Base-by-base conservation (phyloP, 2,888 invertebrate species). In the Bugulina stolonifera region DNA sequence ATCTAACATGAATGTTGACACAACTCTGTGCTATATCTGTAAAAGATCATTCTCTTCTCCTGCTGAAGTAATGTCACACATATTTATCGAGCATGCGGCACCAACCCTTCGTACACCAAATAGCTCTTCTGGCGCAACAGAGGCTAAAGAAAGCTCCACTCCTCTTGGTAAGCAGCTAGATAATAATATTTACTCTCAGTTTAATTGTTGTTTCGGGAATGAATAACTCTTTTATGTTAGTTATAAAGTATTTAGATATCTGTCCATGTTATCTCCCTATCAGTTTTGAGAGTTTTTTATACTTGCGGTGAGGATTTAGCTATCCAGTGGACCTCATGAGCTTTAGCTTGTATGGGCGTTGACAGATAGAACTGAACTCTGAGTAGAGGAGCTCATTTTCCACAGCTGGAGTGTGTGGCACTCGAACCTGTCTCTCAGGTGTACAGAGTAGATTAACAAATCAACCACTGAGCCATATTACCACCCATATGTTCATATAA, bases 131-230 rank as follows among this genome's bases (percentile, higher is more conserved):
- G 18, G 10, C 32, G 64, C 25, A 5, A 25, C 32, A 32, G 64
- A 64, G 27, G 34, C 14, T 14, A 5, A 32, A 10, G 64, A 64
- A 3, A 32, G 5, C n/a, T 64, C 64, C 2, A 64, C 64, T n/a
- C 64, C 64, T 64, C 32, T 64, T 32, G 64, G 64, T 57, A 57
- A 18, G 57, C n/a, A n/a, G n/a, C n/a, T n/a, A n/a, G n/a, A n/a
- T 43, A 43, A 43, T 18, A 43, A 43, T 43, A 5, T 43, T 18
- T 43, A 43, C 18, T 43, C 10, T 43, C 43, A 10, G n/a, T n/a
- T n/a, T n/a, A n/a, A n/a, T n/a, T n/a, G n/a, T n/a, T n/a, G n/a
- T n/a, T n/a, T n/a, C n/a, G n/a, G n/a, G n/a, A n/a, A n/a, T n/a
- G n/a, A n/a, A n/a, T n/a, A n/a, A n/a, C 43, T 43, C 10, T 10